Conservation (phyloP, 2,113 vertebrate species). For the Todiramphus chloris region DNA sequence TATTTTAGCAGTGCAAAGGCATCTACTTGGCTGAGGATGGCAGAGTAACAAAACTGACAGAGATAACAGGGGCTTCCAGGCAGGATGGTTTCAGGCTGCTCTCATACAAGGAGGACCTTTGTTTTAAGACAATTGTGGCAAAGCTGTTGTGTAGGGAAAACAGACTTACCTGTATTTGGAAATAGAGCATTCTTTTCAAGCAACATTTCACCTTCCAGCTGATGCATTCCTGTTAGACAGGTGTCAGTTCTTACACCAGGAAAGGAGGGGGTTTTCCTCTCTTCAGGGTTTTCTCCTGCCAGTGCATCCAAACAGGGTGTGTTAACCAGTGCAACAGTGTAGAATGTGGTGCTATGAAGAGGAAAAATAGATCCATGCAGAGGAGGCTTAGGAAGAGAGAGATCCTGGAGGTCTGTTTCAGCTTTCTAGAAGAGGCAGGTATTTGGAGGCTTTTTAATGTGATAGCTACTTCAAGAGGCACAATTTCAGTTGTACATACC, state of each 20-base stretch:
- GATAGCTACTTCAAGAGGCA: slow-evolving; percentile 3
- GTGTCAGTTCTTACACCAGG: not conserved
- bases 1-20: not conserved
- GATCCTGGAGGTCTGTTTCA: not conserved
- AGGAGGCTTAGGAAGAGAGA: not conserved
- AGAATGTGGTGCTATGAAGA: not conserved
- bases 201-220: not conserved
- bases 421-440: not conserved
- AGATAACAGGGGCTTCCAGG: not conserved
- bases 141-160: not conserved
- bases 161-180: not conserved
- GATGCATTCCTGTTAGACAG: not conserved
- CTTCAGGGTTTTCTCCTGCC: not conserved
- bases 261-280: not conserved
- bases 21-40: not conserved
- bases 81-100: not conserved
- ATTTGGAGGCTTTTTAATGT: not conserved
- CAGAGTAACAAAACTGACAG: not conserved
- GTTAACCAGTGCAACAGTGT: not conserved
- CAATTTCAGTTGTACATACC: slow-evolving; percentile 33
- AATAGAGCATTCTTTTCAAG: not conserved
- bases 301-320: not conserved
- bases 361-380: not conserved
- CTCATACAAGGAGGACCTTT: not conserved
- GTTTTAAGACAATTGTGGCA: not conserved